Evolutionary conservation across 2,113 vertebrate genomes (phyloP).

Genomic region (Megaceryle torquata): DNA sequence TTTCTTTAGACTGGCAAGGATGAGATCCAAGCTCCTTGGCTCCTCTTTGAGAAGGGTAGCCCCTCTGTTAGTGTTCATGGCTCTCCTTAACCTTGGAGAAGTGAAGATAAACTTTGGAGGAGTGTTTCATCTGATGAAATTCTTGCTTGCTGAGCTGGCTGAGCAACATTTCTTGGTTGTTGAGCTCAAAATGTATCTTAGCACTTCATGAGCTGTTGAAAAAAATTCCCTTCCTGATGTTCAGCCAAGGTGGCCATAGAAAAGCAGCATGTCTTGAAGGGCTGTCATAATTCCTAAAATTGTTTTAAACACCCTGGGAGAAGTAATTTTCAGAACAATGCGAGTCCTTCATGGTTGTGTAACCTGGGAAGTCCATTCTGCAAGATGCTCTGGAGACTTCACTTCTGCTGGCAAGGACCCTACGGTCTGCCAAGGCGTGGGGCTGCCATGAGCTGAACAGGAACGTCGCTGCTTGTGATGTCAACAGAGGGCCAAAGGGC

Average conservation of each 20-base stretch:
- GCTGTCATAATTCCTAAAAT: constrained; percentile 1
- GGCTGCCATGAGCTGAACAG: not conserved
- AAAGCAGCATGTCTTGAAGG: constrained; percentile 2
- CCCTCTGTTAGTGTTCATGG: not conserved
- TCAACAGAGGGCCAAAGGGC: not conserved
- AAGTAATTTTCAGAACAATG: constrained; percentile 2
- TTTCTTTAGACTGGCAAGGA: not conserved
- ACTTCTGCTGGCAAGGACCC: not conserved
- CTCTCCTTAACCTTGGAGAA: not conserved
- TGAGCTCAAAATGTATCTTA: not conserved
- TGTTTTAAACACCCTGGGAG: not conserved
- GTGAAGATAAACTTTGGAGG: not conserved
- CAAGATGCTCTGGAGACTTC: not conserved
- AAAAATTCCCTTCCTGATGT: not conserved
- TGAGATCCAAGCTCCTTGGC: not conserved
- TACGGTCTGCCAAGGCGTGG: not conserved
- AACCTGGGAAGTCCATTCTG: not conserved
- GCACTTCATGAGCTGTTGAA: constrained; percentile 12
- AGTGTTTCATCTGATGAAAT: not conserved
- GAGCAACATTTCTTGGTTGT: not conserved
- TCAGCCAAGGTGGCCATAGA: constrained; percentile 3
- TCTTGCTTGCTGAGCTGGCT: not conserved
- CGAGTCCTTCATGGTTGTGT: not conserved
- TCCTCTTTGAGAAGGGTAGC: not conserved
- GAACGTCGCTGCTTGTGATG: not conserved